Evolutionary conservation across 1,140 invertebrate genomes (phyloP), one percentile per base, ranked within the genome.

Genomic region (Rhyzopertha dominica): DNA sequence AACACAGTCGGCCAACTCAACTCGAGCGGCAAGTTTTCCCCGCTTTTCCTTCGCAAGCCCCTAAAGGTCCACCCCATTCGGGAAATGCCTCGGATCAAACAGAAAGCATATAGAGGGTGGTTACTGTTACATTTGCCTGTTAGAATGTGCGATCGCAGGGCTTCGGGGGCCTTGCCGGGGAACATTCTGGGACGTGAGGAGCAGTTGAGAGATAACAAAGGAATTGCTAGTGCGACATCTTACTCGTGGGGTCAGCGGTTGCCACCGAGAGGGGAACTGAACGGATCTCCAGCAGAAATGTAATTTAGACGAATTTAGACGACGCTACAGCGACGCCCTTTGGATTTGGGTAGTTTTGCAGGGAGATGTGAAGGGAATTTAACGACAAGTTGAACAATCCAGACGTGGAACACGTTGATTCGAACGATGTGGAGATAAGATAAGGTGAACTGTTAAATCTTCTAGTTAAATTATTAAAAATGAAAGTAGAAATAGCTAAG

Each of bases 51-150:
- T 22, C 43, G 17, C 28, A 18, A 22, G 13, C 13, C 36, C 12
- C 25, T 25, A 25, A 30, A 38, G 37, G 19, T 43, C 26, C 26
- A 7, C 18, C 13, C 17, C 19, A 14, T 14, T 60, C 54, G 56
- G 62, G 60, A 65, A 67, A 67, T 63, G 65, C 64, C 62, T 64
- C 61, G 62, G 65, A 67, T 67, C 65, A 67, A 67, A 65, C 63
- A 65, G 65, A 64, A 67, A 67, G 60, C 65, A 65, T 67, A 65
- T 67, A 67, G 65, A 60, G 61, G 62, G 62, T 63, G 64, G 64
- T 65, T 65, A 65, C 64, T 58, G 54, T 58, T 61, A 61, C 58
- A 47, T 53, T 49, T 25, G 25, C 5, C 30, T 32, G 17, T 45
- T 38, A 55, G 62, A 62, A 44, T 53, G 59, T 59, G 56, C n/a